Evolutionary conservation across 2,113 vertebrate genomes (phyloP), one percentile per base, ranked within the genome.

Genomic region (Trachemys scripta): DNA sequence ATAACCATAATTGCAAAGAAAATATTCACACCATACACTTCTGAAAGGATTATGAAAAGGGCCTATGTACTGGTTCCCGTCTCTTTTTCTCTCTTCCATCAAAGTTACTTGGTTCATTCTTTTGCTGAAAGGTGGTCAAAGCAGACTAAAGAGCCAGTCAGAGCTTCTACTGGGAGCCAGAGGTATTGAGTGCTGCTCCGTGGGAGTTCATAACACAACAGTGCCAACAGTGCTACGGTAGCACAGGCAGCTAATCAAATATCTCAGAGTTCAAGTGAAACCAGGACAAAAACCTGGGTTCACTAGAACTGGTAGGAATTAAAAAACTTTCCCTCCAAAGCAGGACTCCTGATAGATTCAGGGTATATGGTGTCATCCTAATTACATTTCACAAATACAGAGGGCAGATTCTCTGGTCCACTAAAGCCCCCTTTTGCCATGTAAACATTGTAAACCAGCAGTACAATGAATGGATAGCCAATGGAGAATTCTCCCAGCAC

Each of bases 81-180:
- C 42, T 4, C 0, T 4, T 27, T 1, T 4, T 10, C 6, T 75
- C 8, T 35, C 45, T 65, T 24, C 54, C 31, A 5, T 10, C 80
- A 5, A 50, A 72, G 53, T 47, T 2, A 1, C 24, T 11, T 17
- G 1, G 0, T 20, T 80, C 57, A 0, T 25, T 22, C 50, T 29
- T n/a, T 10, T 3, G 1, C 9, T 5, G 0, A 14, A 80, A 22
- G 51, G 0, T 0, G 31, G 13, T 6, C 24, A 1, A 2, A 1
- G 14, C 1, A 5, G 3, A 0, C 0, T 22, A 10, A 5, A 1
- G 11, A 31, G 76, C 27, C 9, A 25, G 76, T 27, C 9, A 22
- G 25, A 1, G 50, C 59, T 6, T 57, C 53, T 12, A 27, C 42
- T 3, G 29, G 17, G 6, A 57, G 0, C 57, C 6, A 8, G 54